Conservation (phyloP, 2,113 vertebrate genomes). For the Ceyx margarethae region DNA sequence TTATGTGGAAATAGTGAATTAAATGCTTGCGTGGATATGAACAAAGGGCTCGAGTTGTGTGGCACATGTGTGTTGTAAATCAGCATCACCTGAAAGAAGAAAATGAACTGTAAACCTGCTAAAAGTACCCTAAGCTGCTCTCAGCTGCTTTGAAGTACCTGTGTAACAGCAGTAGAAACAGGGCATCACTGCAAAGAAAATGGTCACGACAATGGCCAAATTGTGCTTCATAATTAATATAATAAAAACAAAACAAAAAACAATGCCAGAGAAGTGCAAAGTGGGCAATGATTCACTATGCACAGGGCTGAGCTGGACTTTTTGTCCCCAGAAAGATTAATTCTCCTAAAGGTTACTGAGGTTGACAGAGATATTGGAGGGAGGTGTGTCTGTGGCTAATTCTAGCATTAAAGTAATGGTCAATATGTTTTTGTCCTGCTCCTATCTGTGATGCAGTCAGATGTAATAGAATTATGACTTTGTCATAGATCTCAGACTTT, state of each 20-base stretch:
- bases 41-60: background rate
- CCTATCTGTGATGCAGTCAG: background rate
- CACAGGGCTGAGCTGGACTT: background rate
- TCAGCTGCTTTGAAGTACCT: background rate
- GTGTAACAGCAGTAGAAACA: background rate
- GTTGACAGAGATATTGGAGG: background rate
- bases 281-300: background rate
- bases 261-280: background rate
- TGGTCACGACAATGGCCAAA: background rate
- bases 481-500: background rate
- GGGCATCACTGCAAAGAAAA: background rate
- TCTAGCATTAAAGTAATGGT: background rate
- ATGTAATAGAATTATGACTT: background rate
- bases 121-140: background rate
- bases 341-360: background rate
- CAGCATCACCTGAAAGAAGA: background rate
- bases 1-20: background rate
- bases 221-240: background rate
- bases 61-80: background rate
- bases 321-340: background rate
- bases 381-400: background rate
- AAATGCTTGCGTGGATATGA: background rate
- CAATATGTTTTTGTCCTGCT: background rate
- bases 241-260: background rate
- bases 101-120: background rate